Conservation (phyloP, 2,797 vertebrate genomes). For the Xenentodon cancila region DNA sequence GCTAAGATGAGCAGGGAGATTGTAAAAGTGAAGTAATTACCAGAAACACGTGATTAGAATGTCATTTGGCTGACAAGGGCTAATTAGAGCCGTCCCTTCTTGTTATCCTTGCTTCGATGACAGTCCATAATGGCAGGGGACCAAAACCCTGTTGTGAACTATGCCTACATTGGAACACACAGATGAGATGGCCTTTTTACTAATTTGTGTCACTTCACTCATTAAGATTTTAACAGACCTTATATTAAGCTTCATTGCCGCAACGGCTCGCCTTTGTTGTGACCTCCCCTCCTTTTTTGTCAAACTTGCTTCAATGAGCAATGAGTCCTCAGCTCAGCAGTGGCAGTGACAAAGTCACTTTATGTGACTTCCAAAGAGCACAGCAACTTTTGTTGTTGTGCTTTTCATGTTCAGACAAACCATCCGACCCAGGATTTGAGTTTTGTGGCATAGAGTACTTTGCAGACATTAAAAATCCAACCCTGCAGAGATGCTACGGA, state of each 20-base stretch:
- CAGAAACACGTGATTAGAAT: constrained; percentile 82
- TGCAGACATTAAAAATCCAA: not conserved
- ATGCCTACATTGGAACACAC: constrained; percentile 48
- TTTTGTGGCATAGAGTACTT: constrained; percentile 1
- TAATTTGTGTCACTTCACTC: constrained; percentile 77
- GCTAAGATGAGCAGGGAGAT: constrained; percentile 60
- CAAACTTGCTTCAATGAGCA: constrained; percentile 60
- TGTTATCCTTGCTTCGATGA: constrained; percentile 64
- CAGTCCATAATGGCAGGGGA: constrained; percentile 68
- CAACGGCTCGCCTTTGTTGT: constrained; percentile 50
- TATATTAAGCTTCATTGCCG: constrained; percentile 53
- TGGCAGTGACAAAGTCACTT: constrained; percentile 58
- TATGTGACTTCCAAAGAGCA: constrained; percentile 47
- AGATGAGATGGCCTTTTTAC: constrained; percentile 58
- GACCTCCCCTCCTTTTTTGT: constrained; percentile 60
- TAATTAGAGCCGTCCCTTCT: constrained; percentile 82
- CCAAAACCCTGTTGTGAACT: constrained; percentile 74
- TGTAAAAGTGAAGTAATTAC: constrained; percentile 82
- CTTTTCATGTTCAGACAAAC: constrained; percentile 39
- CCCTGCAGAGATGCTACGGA: not conserved
- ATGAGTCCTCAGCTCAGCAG: constrained; percentile 38
- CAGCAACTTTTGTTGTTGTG: constrained; percentile 51
- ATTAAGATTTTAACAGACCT: constrained; percentile 63
- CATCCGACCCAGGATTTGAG: not conserved
- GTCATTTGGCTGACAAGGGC: constrained; percentile 79